Base-by-base conservation (phyloP, 1,140 invertebrate species). In the Euwallacea fornicatus region DNA sequence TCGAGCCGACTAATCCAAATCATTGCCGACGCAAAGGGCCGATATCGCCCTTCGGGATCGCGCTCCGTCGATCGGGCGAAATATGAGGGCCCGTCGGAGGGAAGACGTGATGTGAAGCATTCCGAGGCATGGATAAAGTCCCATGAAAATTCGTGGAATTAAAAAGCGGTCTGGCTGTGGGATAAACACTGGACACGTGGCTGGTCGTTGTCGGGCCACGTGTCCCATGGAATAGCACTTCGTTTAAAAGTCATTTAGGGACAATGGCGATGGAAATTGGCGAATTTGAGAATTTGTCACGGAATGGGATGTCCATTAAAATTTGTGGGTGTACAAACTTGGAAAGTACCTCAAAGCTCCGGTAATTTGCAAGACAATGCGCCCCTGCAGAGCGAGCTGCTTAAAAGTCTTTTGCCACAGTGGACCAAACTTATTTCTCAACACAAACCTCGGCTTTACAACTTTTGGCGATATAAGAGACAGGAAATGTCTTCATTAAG, bases 1-100 rank as follows among this genome's bases (percentile, higher is more conserved):
- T 66, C 56, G 71, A 72, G 71, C 66, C 71, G 66, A 33, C 54
- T 72, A 72, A 72, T 72, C 71, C 71, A 67, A 72, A 72, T 72
- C 62, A 66, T 71, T 66, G 69, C 13, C 41, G 69, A 66, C 69
- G 69, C 50, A 44, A 64, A 62, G 59, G 67, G 67, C 16, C 53
- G 55, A 58, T 58, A 58, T 58, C 9, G 13, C n/a, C n/a, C 55
- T 15, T 15, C 50, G 15, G 50, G 21, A 33, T 33, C 21, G 21
- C 21, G 21, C 21, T 33, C 21, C 21, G 21, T 33, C 21, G 21
- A 33, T 33, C 21, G 21, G 21, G 21, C 21, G 21, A 33, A 33
- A 33, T 33, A 33, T 33, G 21, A 33, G 21, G 21, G 21, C 21
- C 21, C 21, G 21, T 33, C 21, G 21, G 21, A 33, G 21, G 21